Evolutionary conservation across 2,797 vertebrate species (phyloP), one percentile per base, ranked within the genome.

Genomic region (Tinamus major): DNA sequence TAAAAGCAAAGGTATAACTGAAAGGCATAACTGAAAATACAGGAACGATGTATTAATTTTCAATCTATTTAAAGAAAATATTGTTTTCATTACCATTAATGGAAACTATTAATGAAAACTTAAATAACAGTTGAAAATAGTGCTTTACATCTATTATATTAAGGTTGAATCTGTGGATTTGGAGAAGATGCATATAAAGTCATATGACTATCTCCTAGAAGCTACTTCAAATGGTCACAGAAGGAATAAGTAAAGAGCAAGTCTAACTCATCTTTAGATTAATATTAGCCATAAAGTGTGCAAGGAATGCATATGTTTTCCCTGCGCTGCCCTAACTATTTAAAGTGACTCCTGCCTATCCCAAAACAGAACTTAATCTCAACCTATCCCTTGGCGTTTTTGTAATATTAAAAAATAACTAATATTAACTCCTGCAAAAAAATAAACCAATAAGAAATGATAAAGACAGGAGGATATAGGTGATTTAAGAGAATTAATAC

Each of bases 31-130:
- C 23, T 78, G 19, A 85, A 90, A 79, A 42, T 35, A 55, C 33
- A 58, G 9, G 15, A 65, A 14, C 6, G 76, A 77, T 0, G 1
- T 17, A 42, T 33, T 13, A 68, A 89, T 81, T 71, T 33, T 83
- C 6, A 6, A 83, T 20, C 78, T 59, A 20, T 61, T n/a, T 65
- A 13, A 74, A 91, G 53, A 55, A 93, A 55, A 39, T 2, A 82
- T 70, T 39, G 33, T 77, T 85, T 79, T 53, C 20, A 46, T 39
- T 75, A 48, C 62, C 56, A 70, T 29, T 82, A 46, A 67, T 5
- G 23, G 48, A 49, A 49, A 49, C 49, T 59, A 79, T 81, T 91
- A 80, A 58, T 76, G 44, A 58, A 91, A 81, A 27, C 23, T 49
- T 85, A 53, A 92, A 76, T 84, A 46, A 48, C 41, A 16, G 69